Evolutionary conservation across 2,888 invertebrate genomes (phyloP).

Genomic region (Dilophus febrilis): DNA sequence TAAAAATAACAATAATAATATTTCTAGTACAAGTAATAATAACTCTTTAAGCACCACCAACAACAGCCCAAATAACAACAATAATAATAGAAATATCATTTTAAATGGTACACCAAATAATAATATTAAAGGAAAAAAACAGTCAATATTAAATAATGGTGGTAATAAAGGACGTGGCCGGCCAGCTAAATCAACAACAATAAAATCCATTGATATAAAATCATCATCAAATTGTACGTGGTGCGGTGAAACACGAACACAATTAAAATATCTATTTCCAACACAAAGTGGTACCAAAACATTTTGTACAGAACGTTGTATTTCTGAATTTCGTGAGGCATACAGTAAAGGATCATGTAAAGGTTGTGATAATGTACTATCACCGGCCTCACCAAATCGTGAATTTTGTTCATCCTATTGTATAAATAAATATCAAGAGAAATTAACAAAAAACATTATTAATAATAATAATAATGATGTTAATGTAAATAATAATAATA

Average conservation of each 20-base stretch:
- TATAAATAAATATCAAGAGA: constrained; percentile 67
- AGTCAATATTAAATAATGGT: not conserved
- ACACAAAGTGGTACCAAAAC: constrained; percentile 79
- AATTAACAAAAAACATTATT: constrained; percentile 37
- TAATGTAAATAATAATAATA: constrained; percentile 2
- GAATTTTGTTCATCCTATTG: constrained; percentile 77
- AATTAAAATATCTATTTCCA: constrained; percentile 71
- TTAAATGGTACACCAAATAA: no score
- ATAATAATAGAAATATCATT: no score
- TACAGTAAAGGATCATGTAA: constrained; percentile 75
- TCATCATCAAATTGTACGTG: constrained; percentile 45
- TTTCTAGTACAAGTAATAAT: no score
- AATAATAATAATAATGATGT: constrained; percentile 5
- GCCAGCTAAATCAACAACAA: constrained; percentile 57
- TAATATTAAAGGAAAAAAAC: no score
- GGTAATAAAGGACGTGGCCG: constrained; percentile 34
- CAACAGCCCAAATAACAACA: no score
- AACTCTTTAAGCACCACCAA: no score
- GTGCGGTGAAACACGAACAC: constrained; percentile 71
- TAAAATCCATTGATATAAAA: constrained; percentile 32
- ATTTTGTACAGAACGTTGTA: constrained; percentile 80
- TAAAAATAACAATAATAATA: no score
- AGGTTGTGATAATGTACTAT: constrained; percentile 74
- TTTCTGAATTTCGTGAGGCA: constrained; percentile 75
- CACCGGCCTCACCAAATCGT: constrained; percentile 54